phyloP scores from a whole-genome alignment of 2,888 invertebrate species.

The Protophormia terraenovae region DNA sequence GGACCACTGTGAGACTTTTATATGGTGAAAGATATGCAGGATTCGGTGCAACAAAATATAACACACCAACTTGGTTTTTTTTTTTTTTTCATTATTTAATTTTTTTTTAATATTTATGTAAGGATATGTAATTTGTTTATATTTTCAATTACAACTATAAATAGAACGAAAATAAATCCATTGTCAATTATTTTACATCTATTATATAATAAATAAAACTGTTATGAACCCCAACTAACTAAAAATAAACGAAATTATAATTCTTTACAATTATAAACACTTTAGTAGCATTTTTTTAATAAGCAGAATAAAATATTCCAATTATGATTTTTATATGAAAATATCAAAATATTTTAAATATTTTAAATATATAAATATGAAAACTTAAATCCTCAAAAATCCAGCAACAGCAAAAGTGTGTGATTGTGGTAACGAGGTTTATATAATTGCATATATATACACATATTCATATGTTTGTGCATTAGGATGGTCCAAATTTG shows the following conservation, averaged over 20 bases:
- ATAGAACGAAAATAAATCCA: too few relatives aligned
- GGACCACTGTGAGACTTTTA: too few relatives aligned
- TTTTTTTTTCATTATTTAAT: too few relatives aligned
- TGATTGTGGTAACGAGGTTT: not conserved
- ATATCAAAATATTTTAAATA: not conserved
- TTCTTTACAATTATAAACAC: not conserved
- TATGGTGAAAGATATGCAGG: too few relatives aligned
- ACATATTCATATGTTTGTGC: too few relatives aligned
- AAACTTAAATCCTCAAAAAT: slow-evolving; percentile 1
- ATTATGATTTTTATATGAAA: slow-evolving; percentile 16
- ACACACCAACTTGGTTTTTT: too few relatives aligned
- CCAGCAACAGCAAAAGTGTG: not conserved
- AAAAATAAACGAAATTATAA: not conserved
- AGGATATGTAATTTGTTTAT: too few relatives aligned
- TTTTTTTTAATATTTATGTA: too few relatives aligned
- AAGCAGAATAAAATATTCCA: not conserved
- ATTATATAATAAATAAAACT: not conserved
- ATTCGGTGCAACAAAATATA: too few relatives aligned
- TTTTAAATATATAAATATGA: not conserved
- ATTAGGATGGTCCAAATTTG: too few relatives aligned
- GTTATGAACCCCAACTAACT: not conserved
- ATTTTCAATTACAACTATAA: too few relatives aligned
- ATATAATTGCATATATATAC: not conserved
- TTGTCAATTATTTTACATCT: too few relatives aligned
- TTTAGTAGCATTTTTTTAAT: not conserved